Percentiles rank a stretch among this genome's conserved stretches.
phyloP scores from a whole-genome alignment of 2,797 vertebrate genomes.

The Pseudochaenichthys georgianus region DNA sequence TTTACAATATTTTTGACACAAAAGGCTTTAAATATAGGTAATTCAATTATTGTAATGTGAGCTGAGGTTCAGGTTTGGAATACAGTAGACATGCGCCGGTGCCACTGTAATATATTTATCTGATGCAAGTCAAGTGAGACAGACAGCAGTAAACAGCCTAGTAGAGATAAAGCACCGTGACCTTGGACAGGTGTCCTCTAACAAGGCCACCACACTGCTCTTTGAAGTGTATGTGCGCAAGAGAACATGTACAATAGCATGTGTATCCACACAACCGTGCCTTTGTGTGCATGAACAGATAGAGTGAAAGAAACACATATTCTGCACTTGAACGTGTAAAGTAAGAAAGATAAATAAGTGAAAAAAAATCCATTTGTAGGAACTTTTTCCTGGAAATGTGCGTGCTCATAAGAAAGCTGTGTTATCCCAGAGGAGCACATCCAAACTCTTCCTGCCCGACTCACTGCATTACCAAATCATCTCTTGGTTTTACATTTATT shows the following conservation, averaged over 20 bases:
- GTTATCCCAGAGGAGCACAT: background rate
- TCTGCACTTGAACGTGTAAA: background rate
- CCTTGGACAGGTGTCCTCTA: slow-evolving; percentile 64
- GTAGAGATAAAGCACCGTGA: slow-evolving; percentile 65
- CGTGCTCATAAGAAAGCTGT: background rate
- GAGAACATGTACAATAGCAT: background rate
- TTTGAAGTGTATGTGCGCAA: slow-evolving; percentile 11
- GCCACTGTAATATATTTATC: slow-evolving; percentile 61
- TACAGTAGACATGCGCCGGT: slow-evolving; percentile 46
- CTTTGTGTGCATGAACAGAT: background rate
- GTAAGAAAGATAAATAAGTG: background rate
- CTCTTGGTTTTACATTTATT: background rate
- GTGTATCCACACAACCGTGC: background rate
- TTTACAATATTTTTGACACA: slow-evolving; percentile 28
- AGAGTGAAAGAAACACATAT: background rate
- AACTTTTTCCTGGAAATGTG: background rate
- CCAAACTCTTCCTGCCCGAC: background rate
- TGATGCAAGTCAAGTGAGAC: slow-evolving; percentile 74
- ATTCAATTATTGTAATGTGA: slow-evolving; percentile 29
- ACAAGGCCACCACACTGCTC: slow-evolving; percentile 49
- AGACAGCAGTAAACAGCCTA: slow-evolving; percentile 68
- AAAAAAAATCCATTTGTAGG: background rate
- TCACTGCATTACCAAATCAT: background rate
- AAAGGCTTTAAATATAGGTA: slow-evolving; percentile 19
- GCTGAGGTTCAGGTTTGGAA: slow-evolving; percentile 43